Conservation (phyloP, 92 coral and sea anemone genomes). For the Parazoanthus darwini region DNA sequence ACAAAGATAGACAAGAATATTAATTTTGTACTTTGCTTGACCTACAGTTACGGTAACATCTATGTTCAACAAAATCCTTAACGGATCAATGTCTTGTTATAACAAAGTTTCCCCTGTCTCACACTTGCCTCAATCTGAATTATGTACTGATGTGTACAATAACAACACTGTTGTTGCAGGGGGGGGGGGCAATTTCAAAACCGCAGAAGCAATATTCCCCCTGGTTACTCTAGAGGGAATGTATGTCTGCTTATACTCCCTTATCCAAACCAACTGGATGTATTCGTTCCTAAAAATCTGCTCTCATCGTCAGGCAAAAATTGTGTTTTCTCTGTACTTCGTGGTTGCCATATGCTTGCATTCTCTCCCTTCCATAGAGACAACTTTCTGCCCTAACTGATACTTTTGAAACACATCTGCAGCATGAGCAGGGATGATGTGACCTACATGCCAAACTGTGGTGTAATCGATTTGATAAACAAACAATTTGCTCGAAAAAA, state of each 20-base stretch:
- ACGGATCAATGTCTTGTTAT: too few species aligned
- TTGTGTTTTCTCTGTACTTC: constrained; percentile 63
- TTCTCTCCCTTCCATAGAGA: constrained; percentile 76
- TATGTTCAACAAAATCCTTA: too few species aligned
- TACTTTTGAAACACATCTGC: constrained; percentile 61
- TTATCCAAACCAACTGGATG: constrained; percentile 66
- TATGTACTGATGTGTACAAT: constrained; percentile 69
- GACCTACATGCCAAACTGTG: constrained; percentile 67
- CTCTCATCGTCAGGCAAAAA: constrained; percentile 59
- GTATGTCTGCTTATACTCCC: constrained; percentile 73
- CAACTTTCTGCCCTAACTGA: constrained; percentile 61
- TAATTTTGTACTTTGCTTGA: too few species aligned
- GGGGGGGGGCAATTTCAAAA: constrained; percentile 43
- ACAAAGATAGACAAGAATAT: too few species aligned
- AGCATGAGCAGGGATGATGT: constrained; percentile 69
- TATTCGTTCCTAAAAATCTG: constrained; percentile 68
- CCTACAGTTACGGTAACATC: too few species aligned
- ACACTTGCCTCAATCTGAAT: constrained; percentile 60
- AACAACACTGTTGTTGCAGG: constrained; percentile 51
- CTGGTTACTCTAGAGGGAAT: constrained; percentile 68
- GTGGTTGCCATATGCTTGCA: constrained; percentile 61
- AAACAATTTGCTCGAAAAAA: constrained; percentile 62
- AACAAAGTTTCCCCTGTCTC: constrained; percentile 53
- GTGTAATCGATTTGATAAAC: constrained; percentile 62
- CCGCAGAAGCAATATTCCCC: constrained; percentile 79